Conservation (phyloP, 1,140 invertebrate species). For the Zaprionus nigranus region DNA sequence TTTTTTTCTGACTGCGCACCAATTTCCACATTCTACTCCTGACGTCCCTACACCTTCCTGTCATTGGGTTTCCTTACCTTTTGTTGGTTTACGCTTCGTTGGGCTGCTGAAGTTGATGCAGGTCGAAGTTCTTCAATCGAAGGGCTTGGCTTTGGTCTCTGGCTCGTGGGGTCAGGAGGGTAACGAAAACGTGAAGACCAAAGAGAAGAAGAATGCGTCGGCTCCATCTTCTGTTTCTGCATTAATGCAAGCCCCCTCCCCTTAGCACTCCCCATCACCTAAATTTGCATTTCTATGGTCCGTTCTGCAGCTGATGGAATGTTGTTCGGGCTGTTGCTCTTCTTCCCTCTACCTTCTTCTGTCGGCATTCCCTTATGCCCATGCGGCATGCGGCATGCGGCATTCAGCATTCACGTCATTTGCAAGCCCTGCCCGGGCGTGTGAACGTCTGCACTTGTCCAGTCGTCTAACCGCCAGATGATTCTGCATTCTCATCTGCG, state of each 20-base stretch:
- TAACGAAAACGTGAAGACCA: not conserved
- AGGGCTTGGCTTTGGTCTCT: slow-evolving; percentile 42
- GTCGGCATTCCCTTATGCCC: slow-evolving; percentile 7
- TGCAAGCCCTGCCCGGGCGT: slow-evolving; percentile 43
- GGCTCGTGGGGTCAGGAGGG: not conserved
- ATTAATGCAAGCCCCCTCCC: slow-evolving; percentile 39
- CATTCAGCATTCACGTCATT: slow-evolving; percentile 38
- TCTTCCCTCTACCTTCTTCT: slow-evolving; percentile 16
- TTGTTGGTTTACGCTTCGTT: slow-evolving; percentile 55
- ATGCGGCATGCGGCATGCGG: slow-evolving; percentile 1
- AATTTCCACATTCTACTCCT: slow-evolving; percentile 8
- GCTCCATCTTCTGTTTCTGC: slow-evolving; percentile 19
- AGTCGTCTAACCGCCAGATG: slow-evolving; percentile 14
- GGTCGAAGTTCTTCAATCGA: slow-evolving; percentile 23
- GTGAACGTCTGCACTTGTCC: slow-evolving; percentile 63
- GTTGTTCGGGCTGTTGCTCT: slow-evolving; percentile 31
- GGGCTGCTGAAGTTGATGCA: slow-evolving; percentile 33
- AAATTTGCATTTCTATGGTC: slow-evolving; percentile 68
- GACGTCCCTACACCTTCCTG: slow-evolving; percentile 19
- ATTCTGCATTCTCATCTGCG: not conserved
- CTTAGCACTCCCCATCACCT: not conserved
- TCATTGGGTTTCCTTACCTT: slow-evolving; percentile 52
- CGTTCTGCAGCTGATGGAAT: slow-evolving; percentile 46
- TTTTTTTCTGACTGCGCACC: slow-evolving; percentile 28
- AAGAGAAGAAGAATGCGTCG: slow-evolving; percentile 23